Percentiles rank a stretch among this genome's conserved stretches.
Evolutionary conservation across 2,888 invertebrate species (phyloP).

Genomic region (Trisateles emortualis): DNA sequence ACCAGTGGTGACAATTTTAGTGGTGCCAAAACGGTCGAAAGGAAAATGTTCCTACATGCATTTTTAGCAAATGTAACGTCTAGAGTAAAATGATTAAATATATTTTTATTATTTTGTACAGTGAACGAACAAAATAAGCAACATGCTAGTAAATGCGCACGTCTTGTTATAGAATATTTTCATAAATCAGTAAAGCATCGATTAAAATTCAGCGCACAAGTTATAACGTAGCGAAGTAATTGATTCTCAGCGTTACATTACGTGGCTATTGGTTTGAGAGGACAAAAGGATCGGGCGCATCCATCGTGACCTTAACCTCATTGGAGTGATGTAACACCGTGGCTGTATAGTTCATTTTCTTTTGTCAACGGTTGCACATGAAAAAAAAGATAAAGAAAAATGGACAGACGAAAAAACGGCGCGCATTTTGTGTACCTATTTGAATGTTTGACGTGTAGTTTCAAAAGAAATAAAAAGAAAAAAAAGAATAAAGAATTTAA

Average conservation of each 20-base stretch:
- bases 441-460: too few species aligned
- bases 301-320: slow-evolving; percentile 61
- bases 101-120: too few species aligned
- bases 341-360: slow-evolving; percentile 18
- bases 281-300: slow-evolving; percentile 57
- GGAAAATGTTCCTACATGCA: too few species aligned
- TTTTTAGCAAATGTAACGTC: too few species aligned
- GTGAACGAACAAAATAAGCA: slow-evolving; percentile 14
- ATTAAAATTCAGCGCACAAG: slow-evolving; percentile 56
- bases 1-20: too few species aligned
- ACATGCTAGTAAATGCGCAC: slow-evolving; percentile 14
- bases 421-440: too few species aligned
- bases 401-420: too few species aligned
- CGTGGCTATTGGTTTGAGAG: slow-evolving; percentile 41
- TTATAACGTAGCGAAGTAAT: slow-evolving; percentile 49
- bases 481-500: too few species aligned
- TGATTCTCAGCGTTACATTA: slow-evolving; percentile 47
- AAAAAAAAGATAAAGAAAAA: slow-evolving; percentile 1
- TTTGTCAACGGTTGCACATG: slow-evolving; percentile 14
- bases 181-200: slow-evolving; percentile 22
- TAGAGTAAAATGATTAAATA: too few species aligned
- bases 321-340: slow-evolving; percentile 55
- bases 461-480: too few species aligned
- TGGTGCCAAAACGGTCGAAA: too few species aligned
- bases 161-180: slow-evolving; percentile 23